Evolutionary conservation across 2,888 invertebrate species (phyloP), one percentile per base, ranked within the genome.

Genomic region (Aelia acuminata): DNA sequence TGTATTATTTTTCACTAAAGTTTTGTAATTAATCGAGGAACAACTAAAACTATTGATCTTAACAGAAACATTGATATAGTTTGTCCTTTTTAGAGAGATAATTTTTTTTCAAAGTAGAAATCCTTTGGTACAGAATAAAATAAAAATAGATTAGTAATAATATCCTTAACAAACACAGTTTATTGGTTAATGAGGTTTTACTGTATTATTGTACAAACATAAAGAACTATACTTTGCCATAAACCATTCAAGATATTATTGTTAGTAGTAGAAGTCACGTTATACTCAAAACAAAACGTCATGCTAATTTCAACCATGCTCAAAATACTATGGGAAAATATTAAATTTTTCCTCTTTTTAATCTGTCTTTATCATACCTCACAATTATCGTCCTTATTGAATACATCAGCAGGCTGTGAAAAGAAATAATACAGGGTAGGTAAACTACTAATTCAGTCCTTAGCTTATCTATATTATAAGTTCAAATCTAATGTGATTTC

Each of bases 401-500:
- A 87, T 48, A 88, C 88, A 85, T 47, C 88, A 48, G 88, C 88
- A 80, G 88, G 88, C 88, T 88, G 88, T 87, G 86, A 86, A 88
- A 88, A 88, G 84, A 87, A 87, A 86, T 31, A 88, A 88, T 50
- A 88, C 50, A 87, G 47, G 87, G 53, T 75, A 39, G 53, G 50
- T 87, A 70, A 18, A 87, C 87, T 35, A 87, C 87, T 31, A 84
- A 35, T 84, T 49, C 48, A 84, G 47, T 47, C 63, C 43, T 35
- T 49, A 11, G 48, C 50, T 49, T 22, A 47, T 80, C 11, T n/a
- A 80, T 43, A 22, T 39, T 75, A 75, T 22, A 26, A 22, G 35
- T 8, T 75, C 75, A 75, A 75, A 75, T 39, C 75, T 75, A 43
- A 43, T 18, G 39, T 75, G 75, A 75, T 39, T 75, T 43, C 75